Evolutionary conservation across 2,888 invertebrate species (phyloP).

Genomic region (Drosophila anomalata): DNA sequence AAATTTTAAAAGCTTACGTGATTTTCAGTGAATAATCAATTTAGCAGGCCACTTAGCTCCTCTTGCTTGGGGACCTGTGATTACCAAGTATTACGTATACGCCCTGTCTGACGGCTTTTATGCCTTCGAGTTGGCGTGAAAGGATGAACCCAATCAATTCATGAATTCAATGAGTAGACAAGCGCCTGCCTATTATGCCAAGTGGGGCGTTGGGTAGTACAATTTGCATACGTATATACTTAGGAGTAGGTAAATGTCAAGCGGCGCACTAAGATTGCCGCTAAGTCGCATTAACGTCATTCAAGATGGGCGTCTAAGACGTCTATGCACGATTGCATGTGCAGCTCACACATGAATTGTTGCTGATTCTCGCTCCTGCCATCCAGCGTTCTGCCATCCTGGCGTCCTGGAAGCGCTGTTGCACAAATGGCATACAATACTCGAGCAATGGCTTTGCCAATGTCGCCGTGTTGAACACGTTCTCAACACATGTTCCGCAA

Average conservation of each 20-base stretch:
- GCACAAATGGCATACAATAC: constrained; percentile 60
- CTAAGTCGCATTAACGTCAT: constrained; percentile 74
- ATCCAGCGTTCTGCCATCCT: neutral
- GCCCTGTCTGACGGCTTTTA: constrained; percentile 15
- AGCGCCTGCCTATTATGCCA: constrained; percentile 43
- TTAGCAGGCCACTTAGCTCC: neutral
- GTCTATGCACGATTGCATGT: constrained; percentile 51
- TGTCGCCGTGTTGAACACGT: constrained; percentile 73
- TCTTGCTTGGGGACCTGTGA: constrained; percentile 26
- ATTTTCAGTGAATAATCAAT: neutral
- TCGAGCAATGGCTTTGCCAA: constrained; percentile 34
- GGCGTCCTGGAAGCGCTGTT: constrained; percentile 14
- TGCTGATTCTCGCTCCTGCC: constrained; percentile 56
- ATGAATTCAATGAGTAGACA: constrained; percentile 40
- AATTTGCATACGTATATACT: constrained; percentile 10
- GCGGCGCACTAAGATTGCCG: constrained; percentile 50
- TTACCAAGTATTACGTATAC: constrained; percentile 63
- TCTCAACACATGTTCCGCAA: constrained; percentile 75
- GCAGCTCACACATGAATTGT: constrained; percentile 53
- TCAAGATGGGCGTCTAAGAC: constrained; percentile 62
- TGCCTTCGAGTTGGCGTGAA: constrained; percentile 6
- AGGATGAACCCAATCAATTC: constrained; percentile 26
- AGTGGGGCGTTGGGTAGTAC: constrained; percentile 2
- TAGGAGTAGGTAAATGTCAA: constrained; percentile 6
- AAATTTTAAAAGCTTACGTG: neutral